phyloP scores from a whole-genome alignment of 53 echinoderm and acorn worm species.

The Mesocentrotus franciscanus region DNA sequence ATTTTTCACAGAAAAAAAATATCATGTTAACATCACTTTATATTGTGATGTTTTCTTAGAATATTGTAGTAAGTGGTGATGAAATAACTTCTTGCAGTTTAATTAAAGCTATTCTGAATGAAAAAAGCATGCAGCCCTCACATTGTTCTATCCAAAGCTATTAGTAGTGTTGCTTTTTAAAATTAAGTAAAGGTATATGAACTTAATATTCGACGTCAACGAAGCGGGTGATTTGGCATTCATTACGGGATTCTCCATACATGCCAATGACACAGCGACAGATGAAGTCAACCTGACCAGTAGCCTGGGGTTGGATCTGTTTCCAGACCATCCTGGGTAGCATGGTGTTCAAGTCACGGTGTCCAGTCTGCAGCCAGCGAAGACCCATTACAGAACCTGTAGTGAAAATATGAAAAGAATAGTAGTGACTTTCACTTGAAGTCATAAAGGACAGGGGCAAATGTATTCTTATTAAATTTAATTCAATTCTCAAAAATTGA shows the following conservation, averaged over 20 bases:
- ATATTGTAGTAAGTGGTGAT: not conserved
- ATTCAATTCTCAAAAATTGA: not conserved
- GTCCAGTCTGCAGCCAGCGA: slow-evolving; percentile 61
- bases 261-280: slow-evolving; percentile 73
- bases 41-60: not conserved
- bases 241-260: slow-evolving; percentile 67
- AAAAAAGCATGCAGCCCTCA: not conserved
- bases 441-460: not conserved
- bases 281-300: slow-evolving; percentile 62
- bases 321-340: slow-evolving; percentile 68
- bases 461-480: not conserved
- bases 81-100: not conserved
- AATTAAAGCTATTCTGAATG: not conserved
- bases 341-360: slow-evolving; percentile 66
- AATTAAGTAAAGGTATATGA: not conserved
- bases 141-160: not conserved
- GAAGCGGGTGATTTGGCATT: slow-evolving; percentile 70
- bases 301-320: slow-evolving; percentile 63
- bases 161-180: not conserved
- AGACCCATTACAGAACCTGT: no score
- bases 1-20: no score
- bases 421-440: no score
- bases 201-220: not conserved
- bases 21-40: not conserved
- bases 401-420: not conserved